Evolutionary conservation across 2,113 vertebrate species (phyloP).

Genomic region (Pachycephala philippinensis): DNA sequence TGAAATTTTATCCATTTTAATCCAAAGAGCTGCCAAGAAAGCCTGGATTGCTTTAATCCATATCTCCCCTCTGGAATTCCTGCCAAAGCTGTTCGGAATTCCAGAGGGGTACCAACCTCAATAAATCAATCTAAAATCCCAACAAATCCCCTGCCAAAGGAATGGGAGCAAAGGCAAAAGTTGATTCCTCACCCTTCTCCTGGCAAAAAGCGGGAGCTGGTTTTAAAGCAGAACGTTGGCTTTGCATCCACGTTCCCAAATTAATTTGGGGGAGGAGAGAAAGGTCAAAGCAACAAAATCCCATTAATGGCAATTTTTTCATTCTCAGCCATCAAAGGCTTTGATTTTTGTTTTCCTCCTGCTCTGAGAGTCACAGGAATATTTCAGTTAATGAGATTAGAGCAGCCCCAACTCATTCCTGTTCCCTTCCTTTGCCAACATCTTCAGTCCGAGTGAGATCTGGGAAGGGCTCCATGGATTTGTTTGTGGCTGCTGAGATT

Average conservation of each 20-base stretch:
- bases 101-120: neutral
- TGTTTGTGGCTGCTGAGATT: neutral
- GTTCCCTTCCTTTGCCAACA: neutral
- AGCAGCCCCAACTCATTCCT: neutral
- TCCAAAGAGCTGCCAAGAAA: neutral
- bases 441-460: fast-evolving
- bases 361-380: neutral
- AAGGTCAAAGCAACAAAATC: neutral
- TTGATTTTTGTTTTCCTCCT: neutral
- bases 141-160: neutral
- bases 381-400: neutral
- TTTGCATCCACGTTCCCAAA: neutral
- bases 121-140: neutral
- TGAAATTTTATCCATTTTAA: neutral
- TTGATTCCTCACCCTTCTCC: neutral
- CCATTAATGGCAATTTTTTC: neutral
- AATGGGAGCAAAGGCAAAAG: neutral
- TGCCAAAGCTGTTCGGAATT: neutral
- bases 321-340: neutral
- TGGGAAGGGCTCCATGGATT: fast-evolving
- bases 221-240: neutral
- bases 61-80: neutral
- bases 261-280: neutral
- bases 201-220: neutral
- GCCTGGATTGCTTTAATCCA: neutral